Conservation (phyloP, 1,140 invertebrate genomes). For the Drosophila kikkawai region DNA sequence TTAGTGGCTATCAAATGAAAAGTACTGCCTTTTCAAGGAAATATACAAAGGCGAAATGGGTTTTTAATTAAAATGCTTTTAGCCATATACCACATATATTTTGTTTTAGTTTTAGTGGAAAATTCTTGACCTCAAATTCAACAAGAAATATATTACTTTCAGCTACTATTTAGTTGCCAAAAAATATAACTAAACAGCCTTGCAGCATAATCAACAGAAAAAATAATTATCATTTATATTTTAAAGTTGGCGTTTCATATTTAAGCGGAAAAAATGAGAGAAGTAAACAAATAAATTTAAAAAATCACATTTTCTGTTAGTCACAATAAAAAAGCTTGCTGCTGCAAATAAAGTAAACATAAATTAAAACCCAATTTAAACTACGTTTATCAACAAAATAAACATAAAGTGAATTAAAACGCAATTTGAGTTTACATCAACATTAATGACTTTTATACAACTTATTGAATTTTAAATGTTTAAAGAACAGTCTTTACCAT, state of each 20-base stretch:
- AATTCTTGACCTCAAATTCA: background rate
- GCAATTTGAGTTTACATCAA: background rate
- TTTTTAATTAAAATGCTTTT: background rate
- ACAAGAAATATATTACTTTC: background rate
- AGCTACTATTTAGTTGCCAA: background rate
- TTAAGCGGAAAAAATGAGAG: no score
- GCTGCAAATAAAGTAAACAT: background rate
- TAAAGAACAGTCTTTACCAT: background rate
- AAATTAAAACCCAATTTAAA: background rate
- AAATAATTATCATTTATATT: background rate
- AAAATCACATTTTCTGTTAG: background rate
- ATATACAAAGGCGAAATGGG: background rate
- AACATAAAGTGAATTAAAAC: background rate
- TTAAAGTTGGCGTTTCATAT: background rate
- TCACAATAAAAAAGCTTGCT: background rate
- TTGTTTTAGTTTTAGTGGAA: background rate
- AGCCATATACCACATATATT: background rate
- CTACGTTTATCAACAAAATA: background rate
- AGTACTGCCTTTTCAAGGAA: background rate
- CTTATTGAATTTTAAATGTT: background rate
- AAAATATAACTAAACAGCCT: background rate
- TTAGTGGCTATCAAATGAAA: background rate
- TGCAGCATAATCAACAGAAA: background rate
- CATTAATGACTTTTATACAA: background rate
- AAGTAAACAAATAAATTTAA: no score